Evolutionary conservation across 2,888 invertebrate genomes (phyloP), one percentile per base, ranked within the genome.

Genomic region (Theretra japonica): DNA sequence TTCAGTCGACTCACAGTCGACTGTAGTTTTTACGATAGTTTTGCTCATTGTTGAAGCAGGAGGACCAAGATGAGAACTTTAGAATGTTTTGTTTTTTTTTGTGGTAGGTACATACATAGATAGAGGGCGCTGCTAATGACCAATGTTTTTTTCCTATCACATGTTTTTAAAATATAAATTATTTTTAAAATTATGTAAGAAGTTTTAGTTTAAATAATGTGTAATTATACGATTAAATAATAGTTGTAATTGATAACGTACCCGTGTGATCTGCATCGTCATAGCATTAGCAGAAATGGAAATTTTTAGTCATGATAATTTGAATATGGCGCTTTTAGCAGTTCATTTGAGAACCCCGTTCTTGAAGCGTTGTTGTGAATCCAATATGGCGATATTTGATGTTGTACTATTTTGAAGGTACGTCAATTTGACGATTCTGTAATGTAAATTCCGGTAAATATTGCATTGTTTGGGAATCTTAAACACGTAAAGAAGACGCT

Each of bases 321-420:
- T 80, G 82, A 91, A 90, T 79, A 82, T 83, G 77, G 87, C 94
- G 92, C 94, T 74, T 79, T 84, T 85, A 80, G 70, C 58, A 73
- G 84, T 88, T 81, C 78, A 86, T 87, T 90, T 91, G 94, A 87
- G 93, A 94, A 93, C 94, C 94, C 94, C 94, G 81, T 82, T 86
- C 95, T 95, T 95, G 92, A 95, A 95, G 96, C 96, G 96, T 96
- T 96, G 96, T 96, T 96, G 95, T 95, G 95, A 95, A 96, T 96
- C 95, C 95, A 96, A 96, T 95, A 96, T 96, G 96, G 96, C 96
- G 96, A 92, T 92, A 93, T 90, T 93, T 93, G 93, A 94, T 94
- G 94, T 94, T 94, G 90, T 92, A 91, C 91, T 93, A 88, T 93
- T 94, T 92, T 94, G 93, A 94, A 94, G 94, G 94, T 94, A 94